phyloP scores from a whole-genome alignment of 35 echinoderm and acorn worm genomes.

The Ophioderma brevispina region DNA sequence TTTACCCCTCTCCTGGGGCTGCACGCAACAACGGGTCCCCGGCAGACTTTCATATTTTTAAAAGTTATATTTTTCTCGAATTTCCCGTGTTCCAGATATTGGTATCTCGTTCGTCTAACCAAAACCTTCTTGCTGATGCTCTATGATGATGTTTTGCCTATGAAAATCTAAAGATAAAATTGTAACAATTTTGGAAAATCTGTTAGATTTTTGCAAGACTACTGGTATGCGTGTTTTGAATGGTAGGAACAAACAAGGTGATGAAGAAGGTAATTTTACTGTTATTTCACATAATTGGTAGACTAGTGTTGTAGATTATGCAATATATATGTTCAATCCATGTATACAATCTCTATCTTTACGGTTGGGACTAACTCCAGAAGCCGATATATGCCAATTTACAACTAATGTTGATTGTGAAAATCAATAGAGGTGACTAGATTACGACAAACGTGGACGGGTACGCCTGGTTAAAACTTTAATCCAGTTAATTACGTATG shows the following conservation, averaged over 20 bases:
- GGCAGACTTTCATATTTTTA: too few relatives aligned
- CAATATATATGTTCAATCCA: neutral
- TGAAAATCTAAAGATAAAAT: neutral
- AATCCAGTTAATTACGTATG: neutral
- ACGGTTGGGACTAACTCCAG: neutral
- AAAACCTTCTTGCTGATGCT: too few relatives aligned
- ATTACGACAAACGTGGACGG: neutral
- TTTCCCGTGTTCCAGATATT: too few relatives aligned
- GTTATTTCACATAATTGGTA: neutral
- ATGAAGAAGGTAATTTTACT: constrained; percentile 25
- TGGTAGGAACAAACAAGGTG: neutral
- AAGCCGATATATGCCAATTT: constrained; percentile 3
- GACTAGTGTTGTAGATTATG: constrained; percentile 17
- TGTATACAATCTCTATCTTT: neutral
- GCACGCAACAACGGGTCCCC: too few relatives aligned
- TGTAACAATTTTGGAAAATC: neutral
- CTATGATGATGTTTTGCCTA: constrained; percentile 3
- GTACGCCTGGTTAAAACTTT: neutral
- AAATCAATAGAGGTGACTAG: neutral
- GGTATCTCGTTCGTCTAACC: too few relatives aligned
- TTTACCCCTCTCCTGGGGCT: too few relatives aligned
- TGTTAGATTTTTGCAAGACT: constrained; percentile 12
- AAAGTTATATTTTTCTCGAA: too few relatives aligned
- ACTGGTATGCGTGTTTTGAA: constrained; percentile 9
- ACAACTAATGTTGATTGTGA: neutral